Evolutionary conservation across 2,113 vertebrate genomes (phyloP).

Genomic region (Fukomys damarensis): DNA sequence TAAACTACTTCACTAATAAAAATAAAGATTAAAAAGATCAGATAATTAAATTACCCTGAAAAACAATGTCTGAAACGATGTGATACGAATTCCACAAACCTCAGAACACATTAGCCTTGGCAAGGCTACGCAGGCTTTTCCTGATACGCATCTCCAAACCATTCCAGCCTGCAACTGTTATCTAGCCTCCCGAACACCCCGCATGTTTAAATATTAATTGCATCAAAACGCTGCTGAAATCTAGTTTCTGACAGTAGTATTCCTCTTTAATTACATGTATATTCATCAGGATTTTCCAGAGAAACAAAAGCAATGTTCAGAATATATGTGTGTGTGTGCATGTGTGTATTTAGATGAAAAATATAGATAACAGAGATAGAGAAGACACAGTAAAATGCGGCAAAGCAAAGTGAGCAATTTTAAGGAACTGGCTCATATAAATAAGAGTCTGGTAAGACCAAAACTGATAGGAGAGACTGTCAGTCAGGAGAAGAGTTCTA

Average conservation of each 20-base stretch:
- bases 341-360: neutral
- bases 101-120: neutral
- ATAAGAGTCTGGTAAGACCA: neutral
- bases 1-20: neutral
- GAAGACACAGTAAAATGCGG: fast-evolving
- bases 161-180: neutral
- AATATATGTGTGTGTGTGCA: neutral
- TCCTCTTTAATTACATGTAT: neutral
- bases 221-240: neutral
- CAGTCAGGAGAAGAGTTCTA: neutral
- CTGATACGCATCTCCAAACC: neutral
- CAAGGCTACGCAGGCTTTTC: neutral
- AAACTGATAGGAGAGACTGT: neutral
- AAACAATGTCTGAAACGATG: neutral
- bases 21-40: neutral
- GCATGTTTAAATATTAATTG: neutral
- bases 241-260: neutral
- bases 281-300: neutral
- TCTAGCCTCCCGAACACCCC: neutral
- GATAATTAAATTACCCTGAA: neutral
- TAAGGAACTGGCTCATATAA: neutral
- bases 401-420: neutral
- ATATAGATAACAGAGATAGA: neutral
- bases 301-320: neutral
- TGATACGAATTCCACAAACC: neutral